Base-by-base conservation (phyloP, 2,113 vertebrate genomes). In the Leiothrix lutea region DNA sequence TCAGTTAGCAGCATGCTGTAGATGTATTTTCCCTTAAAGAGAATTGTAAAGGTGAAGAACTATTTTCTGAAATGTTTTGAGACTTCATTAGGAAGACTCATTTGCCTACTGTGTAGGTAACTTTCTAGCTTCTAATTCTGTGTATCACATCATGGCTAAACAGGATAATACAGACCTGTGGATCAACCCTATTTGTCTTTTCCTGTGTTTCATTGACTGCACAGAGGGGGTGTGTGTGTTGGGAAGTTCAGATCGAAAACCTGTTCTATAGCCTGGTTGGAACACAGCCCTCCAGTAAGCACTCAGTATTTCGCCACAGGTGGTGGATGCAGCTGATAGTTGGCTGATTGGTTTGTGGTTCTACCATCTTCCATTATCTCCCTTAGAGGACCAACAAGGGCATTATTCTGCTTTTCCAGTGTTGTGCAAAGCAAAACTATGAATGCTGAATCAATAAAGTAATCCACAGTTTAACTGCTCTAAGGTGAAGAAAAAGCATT, bases 401-500 rank as follows among this genome's bases (percentile, higher is more conserved):
- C 45, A 85, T 91, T 92, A 90, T 70, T 95, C 64, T 61, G 69
- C 21, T 56, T 80, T 73, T 74, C 29, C 26, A 89, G 82, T 71
- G 42, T 77, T 84, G 92, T 80, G 74, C 66, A 79, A 94, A 89
- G 54, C 44, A 80, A 48, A 94, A 78, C 29, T 72, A 26, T 57
- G 45, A 92, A 65, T 79, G 47, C 35, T 83, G 56, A 94, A 72
- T 88, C 70, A 58, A 92, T 94, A 91, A 95, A 93, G 33, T 61
- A 92, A 92, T 54, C 45, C 64, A 38, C 3, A 6, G 28, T 84
- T 96, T 95, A 71, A 90, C 64, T 86, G 74, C 70, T 28, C 29
- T 72, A 90, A 97, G 73, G 87, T 45, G 82, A 94, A 93, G 86
- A 79, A 97, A 79, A 79, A 6, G 18, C 47, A 72, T 83, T 94